Percentiles rank a stretch among this genome's conserved stretches.
Evolutionary conservation across 2,888 invertebrate species (phyloP).

Genomic region (Halictus ligatus): DNA sequence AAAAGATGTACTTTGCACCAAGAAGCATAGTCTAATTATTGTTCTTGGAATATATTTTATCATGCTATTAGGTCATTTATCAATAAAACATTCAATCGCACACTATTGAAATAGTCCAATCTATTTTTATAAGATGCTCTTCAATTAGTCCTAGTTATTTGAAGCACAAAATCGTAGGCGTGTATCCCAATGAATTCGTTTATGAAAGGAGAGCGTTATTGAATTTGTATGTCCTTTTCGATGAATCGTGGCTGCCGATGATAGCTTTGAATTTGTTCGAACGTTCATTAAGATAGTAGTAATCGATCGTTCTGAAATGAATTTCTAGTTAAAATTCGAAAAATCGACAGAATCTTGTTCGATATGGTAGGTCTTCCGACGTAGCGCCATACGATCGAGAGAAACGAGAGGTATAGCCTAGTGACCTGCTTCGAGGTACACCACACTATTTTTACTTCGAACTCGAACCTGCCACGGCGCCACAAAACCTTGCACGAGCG

Average conservation of each 20-base stretch:
- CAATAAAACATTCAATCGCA: conserved; percentile 28
- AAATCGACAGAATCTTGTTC: conserved; percentile 36
- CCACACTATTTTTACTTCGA: conserved; percentile 82
- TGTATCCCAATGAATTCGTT: background rate
- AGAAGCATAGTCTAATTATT: background rate
- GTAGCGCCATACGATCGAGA: conserved; percentile 69
- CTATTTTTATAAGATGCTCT: background rate
- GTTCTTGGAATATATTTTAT: conserved; percentile 9
- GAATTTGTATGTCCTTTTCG: background rate
- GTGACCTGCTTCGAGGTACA: conserved; percentile 82
- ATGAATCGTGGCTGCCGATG: background rate
- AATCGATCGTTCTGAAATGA: background rate
- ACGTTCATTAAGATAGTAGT: background rate
- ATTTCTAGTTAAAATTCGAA: conserved; percentile 28
- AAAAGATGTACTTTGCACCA: too few species aligned
- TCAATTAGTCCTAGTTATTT: background rate
- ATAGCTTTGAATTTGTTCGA: background rate
- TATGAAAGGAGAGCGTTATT: background rate
- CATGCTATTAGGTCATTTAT: conserved; percentile 33
- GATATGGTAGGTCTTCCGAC: conserved; percentile 51
- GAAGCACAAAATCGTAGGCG: background rate
- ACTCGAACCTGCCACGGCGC: conserved; percentile 77
- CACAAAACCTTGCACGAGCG: conserved; percentile 75
- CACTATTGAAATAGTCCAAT: background rate
- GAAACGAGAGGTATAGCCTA: conserved; percentile 79